These are phyloP conservation scores for Prosapia bicincta DNA, from an alignment of 2,888 invertebrate species.

Conservation along the genomic window DNA sequence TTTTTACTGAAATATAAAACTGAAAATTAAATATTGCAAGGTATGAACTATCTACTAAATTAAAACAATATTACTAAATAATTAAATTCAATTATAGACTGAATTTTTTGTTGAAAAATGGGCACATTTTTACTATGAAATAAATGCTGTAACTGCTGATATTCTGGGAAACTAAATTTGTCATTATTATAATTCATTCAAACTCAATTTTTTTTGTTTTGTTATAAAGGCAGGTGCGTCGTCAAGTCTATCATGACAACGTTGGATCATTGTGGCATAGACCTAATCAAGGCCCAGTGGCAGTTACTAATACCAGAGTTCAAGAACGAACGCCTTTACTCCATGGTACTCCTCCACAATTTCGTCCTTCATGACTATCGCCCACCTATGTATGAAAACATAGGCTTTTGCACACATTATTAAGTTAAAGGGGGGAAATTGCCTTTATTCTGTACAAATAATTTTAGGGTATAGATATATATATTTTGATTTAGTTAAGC, in stretches of 20 bases:
- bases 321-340: constrained; percentile 21
- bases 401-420: not conserved
- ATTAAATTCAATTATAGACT: too few species aligned
- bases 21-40: too few species aligned
- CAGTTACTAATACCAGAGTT: not conserved
- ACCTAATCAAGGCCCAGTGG: not conserved
- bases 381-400: not conserved
- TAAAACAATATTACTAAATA: too few species aligned
- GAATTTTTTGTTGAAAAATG: too few species aligned
- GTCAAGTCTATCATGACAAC: constrained; percentile 13
- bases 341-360: constrained; percentile 11
- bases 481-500: not conserved
- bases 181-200: too few species aligned
- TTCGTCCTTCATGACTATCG: constrained; percentile 20
- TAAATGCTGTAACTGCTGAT: too few species aligned
- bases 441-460: not conserved
- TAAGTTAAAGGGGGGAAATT: not conserved
- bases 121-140: too few species aligned
- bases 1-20: too few species aligned
- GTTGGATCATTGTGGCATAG: constrained; percentile 5
- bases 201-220: not conserved
- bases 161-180: too few species aligned
- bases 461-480: not conserved
- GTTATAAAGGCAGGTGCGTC: constrained; percentile 16
- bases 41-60: too few species aligned